phyloP scores from a whole-genome alignment of 2,113 vertebrate species.

The Scalopus aquaticus region DNA sequence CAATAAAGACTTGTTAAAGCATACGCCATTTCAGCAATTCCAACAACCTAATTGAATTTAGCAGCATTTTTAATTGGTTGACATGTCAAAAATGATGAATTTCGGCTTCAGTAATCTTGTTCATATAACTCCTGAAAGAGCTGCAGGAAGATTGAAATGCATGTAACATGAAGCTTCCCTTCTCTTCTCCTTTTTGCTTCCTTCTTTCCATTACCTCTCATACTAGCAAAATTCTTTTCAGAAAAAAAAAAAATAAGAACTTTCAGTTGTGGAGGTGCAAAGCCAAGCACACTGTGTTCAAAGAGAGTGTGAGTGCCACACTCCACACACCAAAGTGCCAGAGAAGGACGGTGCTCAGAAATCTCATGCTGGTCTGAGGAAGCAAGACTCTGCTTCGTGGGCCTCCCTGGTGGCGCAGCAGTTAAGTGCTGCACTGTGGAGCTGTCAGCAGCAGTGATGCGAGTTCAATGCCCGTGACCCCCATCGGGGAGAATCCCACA shows the following conservation, averaged over 20 bases:
- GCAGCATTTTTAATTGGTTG: background rate
- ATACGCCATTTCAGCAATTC: background rate
- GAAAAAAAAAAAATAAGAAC: conserved; percentile 31
- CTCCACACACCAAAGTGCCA: background rate
- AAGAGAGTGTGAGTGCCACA: conserved; percentile 5
- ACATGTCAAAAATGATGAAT: background rate
- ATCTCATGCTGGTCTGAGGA: background rate
- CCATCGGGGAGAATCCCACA: no score
- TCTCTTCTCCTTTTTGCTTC: background rate
- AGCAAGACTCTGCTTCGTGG: background rate
- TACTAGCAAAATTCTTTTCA: background rate
- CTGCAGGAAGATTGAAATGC: background rate
- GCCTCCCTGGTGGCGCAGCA: no score
- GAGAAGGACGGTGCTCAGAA: background rate
- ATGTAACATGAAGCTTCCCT: background rate
- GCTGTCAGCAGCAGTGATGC: no score
- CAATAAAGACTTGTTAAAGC: background rate
- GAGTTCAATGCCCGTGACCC: no score
- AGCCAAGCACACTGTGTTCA: conserved; percentile 2
- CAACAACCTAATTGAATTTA: background rate
- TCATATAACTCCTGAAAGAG: background rate
- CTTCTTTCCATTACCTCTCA: background rate
- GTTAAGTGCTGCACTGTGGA: no score
- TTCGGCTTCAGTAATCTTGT: background rate
- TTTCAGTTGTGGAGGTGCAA: background rate